Base-by-base conservation (phyloP, 1,140 invertebrate genomes). In the Listronotus bonariensis region DNA sequence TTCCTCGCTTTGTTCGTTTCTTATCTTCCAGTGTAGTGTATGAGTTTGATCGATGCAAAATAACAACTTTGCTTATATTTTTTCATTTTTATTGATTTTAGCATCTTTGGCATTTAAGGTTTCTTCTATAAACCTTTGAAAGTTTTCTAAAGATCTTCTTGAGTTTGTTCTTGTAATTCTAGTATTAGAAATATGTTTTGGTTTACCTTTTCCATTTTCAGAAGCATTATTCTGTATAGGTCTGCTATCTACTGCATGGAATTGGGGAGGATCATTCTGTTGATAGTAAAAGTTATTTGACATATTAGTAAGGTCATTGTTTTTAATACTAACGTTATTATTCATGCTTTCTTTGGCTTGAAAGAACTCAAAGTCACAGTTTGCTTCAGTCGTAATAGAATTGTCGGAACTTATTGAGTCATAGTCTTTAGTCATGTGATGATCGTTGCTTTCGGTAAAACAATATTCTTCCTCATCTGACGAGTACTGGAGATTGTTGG, bases 351-450 rank as follows among this genome's bases (percentile, higher is more conserved):
- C 76, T 73, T 68, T 66, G 20, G 60, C 72, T 40, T 84, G 82
- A 65, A 83, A 87, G 72, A 85, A 87, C 66, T 87, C 86, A 67
- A 88, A 88, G 71, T 88, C 86, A 67, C 87, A 85, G 68, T 87
- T 88, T 10, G 85, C 86, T 34, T 85, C 84, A 0, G 86, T 87
- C 4, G 86, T 88, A 12, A 86, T 86, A 7, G 86, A 87, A 67
- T 82, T 84, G 48, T 76, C 76, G 34, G 80, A 80, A 8, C 84
- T 82, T 53, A 85, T 80, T 9, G 81, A 83, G 57, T 84, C 85
- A 43, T 83, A 86, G 10, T 66, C 64, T 17, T 66, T 66, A 15
- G 41, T 18, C 5, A 49, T n/a, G 34, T 46, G 18, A 76, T 78
- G 85, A 76, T 77, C 82, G 9, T 77, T 77, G 45, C 79, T 80